These are phyloP conservation scores for Stichodactyla helianthus DNA, from an alignment of 64 coral and sea anemone genomes.

Conservation along the genomic window DNA sequence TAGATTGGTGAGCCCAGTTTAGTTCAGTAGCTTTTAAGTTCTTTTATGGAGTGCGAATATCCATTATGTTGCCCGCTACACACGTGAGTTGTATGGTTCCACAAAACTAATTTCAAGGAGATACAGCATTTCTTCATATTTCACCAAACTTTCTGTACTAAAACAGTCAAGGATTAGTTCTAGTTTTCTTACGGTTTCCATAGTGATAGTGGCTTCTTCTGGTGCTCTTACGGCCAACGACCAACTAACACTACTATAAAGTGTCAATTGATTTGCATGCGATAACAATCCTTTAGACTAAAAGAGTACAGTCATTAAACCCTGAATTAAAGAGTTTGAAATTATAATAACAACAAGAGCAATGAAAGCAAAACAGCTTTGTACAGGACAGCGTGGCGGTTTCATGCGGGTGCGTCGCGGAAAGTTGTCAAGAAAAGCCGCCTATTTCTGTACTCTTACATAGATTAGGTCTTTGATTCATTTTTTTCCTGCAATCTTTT, in stretches of 20 bases:
- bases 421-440: too few relatives aligned
- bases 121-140: background rate
- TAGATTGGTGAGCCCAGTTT: too few relatives aligned
- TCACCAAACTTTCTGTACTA: background rate
- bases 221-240: background rate
- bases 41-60: too few relatives aligned
- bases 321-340: background rate
- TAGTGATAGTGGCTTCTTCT: background rate
- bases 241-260: background rate
- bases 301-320: background rate
- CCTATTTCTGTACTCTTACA: too few relatives aligned
- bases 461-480: too few relatives aligned
- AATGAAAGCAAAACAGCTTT: background rate
- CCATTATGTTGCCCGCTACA: too few relatives aligned
- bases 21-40: too few relatives aligned
- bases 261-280: constrained; percentile 12
- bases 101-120: too few relatives aligned
- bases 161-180: background rate
- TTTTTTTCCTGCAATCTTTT: too few relatives aligned
- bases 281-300: background rate
- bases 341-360: background rate
- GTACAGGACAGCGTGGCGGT: background rate
- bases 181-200: background rate
- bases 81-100: too few relatives aligned
- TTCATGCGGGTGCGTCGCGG: too few relatives aligned